A percentile compares a stretch with the other conserved stretches of the same genome.
These are phyloP conservation scores for Melierax canorus DNA, from an alignment of 2,113 vertebrate species.

Conservation along the genomic window DNA sequence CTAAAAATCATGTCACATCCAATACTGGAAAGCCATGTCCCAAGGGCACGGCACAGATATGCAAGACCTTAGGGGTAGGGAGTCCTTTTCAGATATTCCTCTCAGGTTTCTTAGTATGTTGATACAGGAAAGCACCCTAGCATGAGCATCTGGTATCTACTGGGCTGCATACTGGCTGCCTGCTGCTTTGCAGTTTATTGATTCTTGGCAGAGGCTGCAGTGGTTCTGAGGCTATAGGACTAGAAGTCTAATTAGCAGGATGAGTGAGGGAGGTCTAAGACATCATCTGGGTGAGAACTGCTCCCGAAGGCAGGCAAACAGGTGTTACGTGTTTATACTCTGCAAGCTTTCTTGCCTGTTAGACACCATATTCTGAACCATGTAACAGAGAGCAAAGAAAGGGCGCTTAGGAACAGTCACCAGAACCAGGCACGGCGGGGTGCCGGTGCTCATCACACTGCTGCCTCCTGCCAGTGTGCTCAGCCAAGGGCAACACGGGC, in stretches of 20 bases:
- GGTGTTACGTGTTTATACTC: neutral
- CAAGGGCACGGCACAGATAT: neutral
- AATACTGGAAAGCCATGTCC: neutral
- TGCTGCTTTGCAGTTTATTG: neutral
- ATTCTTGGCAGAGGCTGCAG: neutral
- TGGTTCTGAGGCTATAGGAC: neutral
- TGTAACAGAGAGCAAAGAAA: neutral
- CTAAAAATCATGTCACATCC: neutral
- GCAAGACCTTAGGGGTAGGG: neutral
- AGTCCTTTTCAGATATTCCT: neutral
- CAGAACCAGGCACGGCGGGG: neutral
- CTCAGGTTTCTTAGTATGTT: neutral
- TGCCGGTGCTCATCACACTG: neutral
- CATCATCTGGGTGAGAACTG: neutral
- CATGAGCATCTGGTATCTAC: neutral
- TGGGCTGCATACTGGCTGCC: neutral
- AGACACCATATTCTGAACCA: neutral
- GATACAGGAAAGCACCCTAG: neutral
- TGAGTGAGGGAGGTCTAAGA: neutral
- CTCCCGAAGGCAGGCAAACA: fast-evolving
- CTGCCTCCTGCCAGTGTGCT: neutral
- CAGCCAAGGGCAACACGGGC: neutral
- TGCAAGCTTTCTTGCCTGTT: neutral
- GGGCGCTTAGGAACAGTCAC: fast-evolving
- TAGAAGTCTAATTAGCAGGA: neutral